These are phyloP conservation scores for Chamaetylas fuelleborni DNA, from an alignment of 2,113 vertebrate genomes.

Conservation along the genomic window DNA sequence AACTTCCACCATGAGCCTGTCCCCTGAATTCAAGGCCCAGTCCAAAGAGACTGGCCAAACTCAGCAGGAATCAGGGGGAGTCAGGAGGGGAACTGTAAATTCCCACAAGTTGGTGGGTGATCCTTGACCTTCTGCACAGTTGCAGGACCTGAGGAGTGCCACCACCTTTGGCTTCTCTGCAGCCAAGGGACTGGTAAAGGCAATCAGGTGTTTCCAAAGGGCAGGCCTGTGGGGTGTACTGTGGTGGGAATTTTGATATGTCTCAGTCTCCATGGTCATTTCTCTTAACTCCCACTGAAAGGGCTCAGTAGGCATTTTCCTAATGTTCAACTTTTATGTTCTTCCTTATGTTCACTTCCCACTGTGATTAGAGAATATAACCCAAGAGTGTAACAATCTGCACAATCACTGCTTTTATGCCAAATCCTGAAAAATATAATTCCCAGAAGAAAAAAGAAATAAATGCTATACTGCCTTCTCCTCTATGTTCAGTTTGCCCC, in stretches of 20 bases:
- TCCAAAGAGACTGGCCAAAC: not conserved
- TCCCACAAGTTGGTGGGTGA: fast-evolving
- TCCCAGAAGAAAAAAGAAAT: not conserved
- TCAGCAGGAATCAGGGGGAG: not conserved
- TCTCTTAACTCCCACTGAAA: not conserved
- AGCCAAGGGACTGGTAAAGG: not conserved
- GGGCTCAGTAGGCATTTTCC: not conserved
- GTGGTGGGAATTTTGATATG: not conserved
- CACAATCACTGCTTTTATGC: not conserved
- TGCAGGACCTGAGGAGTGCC: not conserved
- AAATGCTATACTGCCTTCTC: not conserved
- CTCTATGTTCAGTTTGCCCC: not conserved
- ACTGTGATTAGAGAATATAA: not conserved
- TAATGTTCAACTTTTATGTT: not conserved
- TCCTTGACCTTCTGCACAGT: not conserved
- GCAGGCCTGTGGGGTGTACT: not conserved
- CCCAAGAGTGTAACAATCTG: not conserved
- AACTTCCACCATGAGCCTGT: not conserved
- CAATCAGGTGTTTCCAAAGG: not conserved
- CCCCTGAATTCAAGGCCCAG: not conserved
- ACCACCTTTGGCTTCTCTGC: not conserved
- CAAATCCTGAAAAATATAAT: too few relatives aligned
- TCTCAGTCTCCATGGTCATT: not conserved
- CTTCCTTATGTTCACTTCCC: not conserved
- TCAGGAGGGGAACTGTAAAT: not conserved